Evolutionary conservation across 2,113 vertebrate species (phyloP), one percentile per base, ranked within the genome.

Genomic region (Neogale vison): DNA sequence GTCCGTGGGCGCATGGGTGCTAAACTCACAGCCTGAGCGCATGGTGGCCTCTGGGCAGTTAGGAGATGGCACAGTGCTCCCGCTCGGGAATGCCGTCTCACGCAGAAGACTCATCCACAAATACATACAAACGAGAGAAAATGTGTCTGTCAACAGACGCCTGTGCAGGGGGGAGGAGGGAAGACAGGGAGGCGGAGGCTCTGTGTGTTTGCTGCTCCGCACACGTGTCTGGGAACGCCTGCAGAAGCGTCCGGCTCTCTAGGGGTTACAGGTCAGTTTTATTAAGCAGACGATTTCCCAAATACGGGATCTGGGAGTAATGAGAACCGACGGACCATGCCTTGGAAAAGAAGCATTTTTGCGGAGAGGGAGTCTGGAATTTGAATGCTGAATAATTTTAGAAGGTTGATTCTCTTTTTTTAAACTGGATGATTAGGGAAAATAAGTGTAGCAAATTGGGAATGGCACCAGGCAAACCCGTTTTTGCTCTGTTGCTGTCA

Each of bases 321-420:
- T 80, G 26, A 89, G n/a, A 85, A 71, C 15, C 0, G 12, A 89
- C 7, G 15, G 7, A 34, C 12, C 29, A 55, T 24, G 63, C 21
- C 42, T 45, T 29, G 26, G 7, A 9, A 57, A 74, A n/a, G 8
- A 57, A 15, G 6, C 71, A 13, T 88, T 84, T 57, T 52, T 45
- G 20, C 11, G 21, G 39, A 69, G 67, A 63, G 17, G 42, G 61
- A 77, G 29, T 15, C 31, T 69, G 23, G 45, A 71, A 74, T 67
- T 87, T 67, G 65, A 59, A 63, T 47, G 47, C 26, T 76, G 76
- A 88, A 88, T n/a, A 34, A 65, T 81, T 93, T 84, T 81, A 61
- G 65, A 55, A 95, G 29, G 10, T 3, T 45, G 50, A 59, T 77
- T 47, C 14, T 36, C 81, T 14, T 52, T 57, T 57, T 59, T 59